Conservation (phyloP, 2,888 invertebrate species). For the Slavum lentiscoides region DNA sequence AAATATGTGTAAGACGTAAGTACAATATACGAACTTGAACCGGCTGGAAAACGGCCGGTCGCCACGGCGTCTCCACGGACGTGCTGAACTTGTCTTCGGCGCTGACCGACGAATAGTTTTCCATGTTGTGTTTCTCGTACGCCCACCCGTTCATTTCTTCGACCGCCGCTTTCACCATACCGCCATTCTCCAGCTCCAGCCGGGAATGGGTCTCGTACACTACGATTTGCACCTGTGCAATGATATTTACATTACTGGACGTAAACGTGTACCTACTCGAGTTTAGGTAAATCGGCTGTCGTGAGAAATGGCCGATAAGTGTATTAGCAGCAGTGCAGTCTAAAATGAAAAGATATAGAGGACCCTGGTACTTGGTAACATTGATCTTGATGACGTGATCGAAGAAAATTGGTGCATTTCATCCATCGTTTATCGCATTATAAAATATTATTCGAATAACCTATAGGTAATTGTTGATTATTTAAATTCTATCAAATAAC, state of each 20-base stretch:
- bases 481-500: too few species aligned
- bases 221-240: conserved; percentile 71
- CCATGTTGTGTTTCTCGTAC: conserved; percentile 66
- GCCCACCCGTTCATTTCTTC: conserved; percentile 73
- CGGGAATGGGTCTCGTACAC: conserved; percentile 82
- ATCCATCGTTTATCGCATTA: too few species aligned
- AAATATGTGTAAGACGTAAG: too few species aligned
- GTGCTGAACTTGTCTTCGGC: conserved; percentile 43
- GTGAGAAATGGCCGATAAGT: background rate
- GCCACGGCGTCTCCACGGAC: conserved; percentile 42
- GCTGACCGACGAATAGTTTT: conserved; percentile 25
- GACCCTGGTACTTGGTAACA: too few species aligned
- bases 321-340: too few species aligned
- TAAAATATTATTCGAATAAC: too few species aligned
- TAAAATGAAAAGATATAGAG: too few species aligned
- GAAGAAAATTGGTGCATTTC: too few species aligned
- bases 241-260: background rate
- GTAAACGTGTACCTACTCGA: background rate
- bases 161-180: conserved; percentile 71
- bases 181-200: conserved; percentile 73
- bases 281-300: background rate
- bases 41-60: conserved; percentile 35
- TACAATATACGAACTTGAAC: conserved; percentile 15
- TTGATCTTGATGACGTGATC: too few species aligned
- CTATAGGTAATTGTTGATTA: too few species aligned